Percentiles rank a stretch among this genome's conserved stretches.
phyloP scores from a whole-genome alignment of 2,113 vertebrate species.

The Petaurus breviceps region DNA sequence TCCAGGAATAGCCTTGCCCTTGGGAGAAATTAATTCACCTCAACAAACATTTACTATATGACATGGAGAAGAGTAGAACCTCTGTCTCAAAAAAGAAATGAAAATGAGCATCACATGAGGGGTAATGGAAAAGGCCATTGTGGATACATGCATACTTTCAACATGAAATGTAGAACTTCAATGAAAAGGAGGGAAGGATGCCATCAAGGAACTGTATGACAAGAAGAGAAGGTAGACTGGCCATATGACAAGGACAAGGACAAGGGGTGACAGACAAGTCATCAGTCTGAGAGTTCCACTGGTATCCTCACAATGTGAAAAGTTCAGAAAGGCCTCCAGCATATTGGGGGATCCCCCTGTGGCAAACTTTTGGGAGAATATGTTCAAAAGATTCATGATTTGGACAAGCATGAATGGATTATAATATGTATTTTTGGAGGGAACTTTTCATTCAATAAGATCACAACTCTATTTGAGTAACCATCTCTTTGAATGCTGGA shows the following conservation, averaged over 20 bases:
- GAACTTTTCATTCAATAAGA: background rate
- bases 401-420: background rate
- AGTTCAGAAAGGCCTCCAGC: background rate
- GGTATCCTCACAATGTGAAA: background rate
- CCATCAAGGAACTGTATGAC: background rate
- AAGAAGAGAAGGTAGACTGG: background rate
- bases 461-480: background rate
- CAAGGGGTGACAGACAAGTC: background rate
- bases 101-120: background rate
- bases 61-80: background rate
- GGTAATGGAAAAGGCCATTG: background rate
- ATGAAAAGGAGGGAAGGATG: background rate
- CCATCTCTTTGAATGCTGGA: background rate
- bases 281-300: background rate
- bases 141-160: background rate
- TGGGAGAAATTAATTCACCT: background rate
- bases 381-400: background rate
- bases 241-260: background rate
- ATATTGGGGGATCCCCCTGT: too few species aligned
- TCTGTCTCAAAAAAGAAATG: background rate
- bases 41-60: background rate
- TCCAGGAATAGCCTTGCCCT: background rate
- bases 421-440: background rate
- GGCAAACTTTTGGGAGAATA: background rate
- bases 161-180: background rate